phyloP scores from a whole-genome alignment of 2,113 vertebrate species.

The Salminus brasiliensis region DNA sequence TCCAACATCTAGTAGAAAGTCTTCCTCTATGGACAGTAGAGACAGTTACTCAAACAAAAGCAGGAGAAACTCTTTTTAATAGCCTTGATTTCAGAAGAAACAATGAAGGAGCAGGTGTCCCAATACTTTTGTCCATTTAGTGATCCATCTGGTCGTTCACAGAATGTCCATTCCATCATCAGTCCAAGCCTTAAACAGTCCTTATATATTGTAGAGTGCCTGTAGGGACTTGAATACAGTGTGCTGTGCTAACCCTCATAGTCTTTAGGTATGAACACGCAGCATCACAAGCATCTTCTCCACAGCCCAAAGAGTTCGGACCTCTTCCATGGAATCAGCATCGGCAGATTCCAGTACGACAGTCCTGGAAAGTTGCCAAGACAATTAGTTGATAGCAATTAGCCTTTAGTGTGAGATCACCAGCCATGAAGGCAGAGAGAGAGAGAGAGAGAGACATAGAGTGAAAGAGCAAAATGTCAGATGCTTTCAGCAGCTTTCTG shows the following conservation, averaged over 20 bases:
- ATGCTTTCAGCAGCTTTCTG: neutral
- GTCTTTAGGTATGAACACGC: neutral
- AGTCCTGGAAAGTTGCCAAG: neutral
- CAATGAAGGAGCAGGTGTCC: too few species aligned
- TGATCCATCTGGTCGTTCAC: neutral
- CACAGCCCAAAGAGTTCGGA: constrained; percentile 4
- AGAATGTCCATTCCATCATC: neutral
- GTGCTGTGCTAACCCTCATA: neutral
- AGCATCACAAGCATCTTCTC: neutral
- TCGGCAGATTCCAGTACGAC: neutral
- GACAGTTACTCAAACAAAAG: too few species aligned
- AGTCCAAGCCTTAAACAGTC: neutral
- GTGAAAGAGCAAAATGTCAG: neutral
- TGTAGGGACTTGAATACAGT: neutral
- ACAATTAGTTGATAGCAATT: too few species aligned
- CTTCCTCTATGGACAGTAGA: too few species aligned
- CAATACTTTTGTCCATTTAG: too few species aligned
- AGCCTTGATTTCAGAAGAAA: too few species aligned
- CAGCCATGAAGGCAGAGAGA: neutral
- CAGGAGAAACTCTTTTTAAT: too few species aligned
- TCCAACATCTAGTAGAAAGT: too few species aligned
- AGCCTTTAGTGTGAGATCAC: neutral
- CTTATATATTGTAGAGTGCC: neutral
- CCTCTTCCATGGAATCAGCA: neutral
- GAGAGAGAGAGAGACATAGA: neutral